Base-by-base conservation (phyloP, 2,113 vertebrate genomes). In the Gila orcuttii region DNA sequence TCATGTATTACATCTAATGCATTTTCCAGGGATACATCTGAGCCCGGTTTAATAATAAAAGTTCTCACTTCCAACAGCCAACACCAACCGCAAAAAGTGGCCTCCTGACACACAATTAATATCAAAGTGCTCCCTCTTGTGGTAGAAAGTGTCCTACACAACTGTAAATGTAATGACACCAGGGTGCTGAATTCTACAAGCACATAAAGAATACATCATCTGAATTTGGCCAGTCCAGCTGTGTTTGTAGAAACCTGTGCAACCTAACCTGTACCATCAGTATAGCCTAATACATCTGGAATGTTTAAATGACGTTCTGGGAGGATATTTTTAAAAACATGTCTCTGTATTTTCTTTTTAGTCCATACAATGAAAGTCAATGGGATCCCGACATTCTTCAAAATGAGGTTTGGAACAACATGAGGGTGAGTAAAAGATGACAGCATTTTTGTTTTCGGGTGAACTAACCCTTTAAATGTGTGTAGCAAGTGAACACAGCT, bases 51-150 rank as follows among this genome's bases (percentile, higher is more conserved):
- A 50, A 82, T 68, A 52, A 69, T 68, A 68, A 64, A 64, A 33
- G 28, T 68, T 66, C 39, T 79, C 60, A 82, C 60, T 68, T 33
- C 23, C 62, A 69, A 4, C 79, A 82, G 62, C 42, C 45, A 82
- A 47, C 23, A 80, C 59, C 15, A 80, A 80, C 78, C n/a, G 2
- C 79, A 66, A 23, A 42, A 52, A 28, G 1, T 9, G 52, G 66
- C 25, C 4, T 57, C 36, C 9, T 64, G 31, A n/a, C 23, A 78
- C 2, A 59, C 66, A 50, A 86, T 68, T 12, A 25, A 66, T 36
- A 84, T 25, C 12, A 60, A 83, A 88, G 25, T 17, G 82, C 68
- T 2, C 85, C 85, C 68, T 59, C 87, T 77, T 69, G 81, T 84
- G 87, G n/a, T 17, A 25, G 19, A 19, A 83, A 71, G 28, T 42